Base-by-base conservation (phyloP, 2,888 invertebrate species). In the Parnassius smintheus region DNA sequence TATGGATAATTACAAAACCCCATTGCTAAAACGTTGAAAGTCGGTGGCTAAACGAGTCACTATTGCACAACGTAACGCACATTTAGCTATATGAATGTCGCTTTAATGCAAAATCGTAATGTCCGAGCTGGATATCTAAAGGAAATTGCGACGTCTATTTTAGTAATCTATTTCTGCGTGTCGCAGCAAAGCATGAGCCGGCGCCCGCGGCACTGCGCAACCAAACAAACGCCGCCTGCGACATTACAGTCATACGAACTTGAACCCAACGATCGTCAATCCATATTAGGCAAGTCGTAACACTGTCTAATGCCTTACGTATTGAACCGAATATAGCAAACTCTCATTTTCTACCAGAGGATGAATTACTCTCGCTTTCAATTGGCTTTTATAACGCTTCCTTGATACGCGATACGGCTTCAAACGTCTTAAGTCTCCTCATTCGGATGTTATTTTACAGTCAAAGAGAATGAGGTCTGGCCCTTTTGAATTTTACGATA, bases 171-270 rank as follows among this genome's bases (percentile, higher is more conserved):
- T 59, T 63, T 52, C 56, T 56, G 64, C 53, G 56, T 52, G 46
- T 18, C 44, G 55, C 22, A 4, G 35, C 35, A 35, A 7, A 48
- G 53, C 45, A 8, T 7, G 18, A 7, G 78, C 81, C 84, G 85
- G 85, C 82, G 86, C 86, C 83, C 65, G 80, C 72, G 81, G 84
- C 82, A 76, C 82, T 83, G 80, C 81, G 79, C 75, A 77, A 81
- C 85, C 86, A 86, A 87, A 85, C 85, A 86, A 85, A 86, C 78
- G 82, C 72, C 72, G 75, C 70, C 75, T 69, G 67, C 69, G 79
- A 81, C 69, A 70, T 78, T 82, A 81, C 79, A 73, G 69, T 73
- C 72, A 76, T 76, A 78, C 81, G 82, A 82, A 83, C 85, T 82
- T 82, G 81, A 83, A 81, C 82, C 77, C 75, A 78, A 76, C 9